A percentile compares a stretch with the other conserved stretches of the same genome.
Evolutionary conservation across 2,113 vertebrate species (phyloP).

Genomic region (Haemorhous mexicanus): DNA sequence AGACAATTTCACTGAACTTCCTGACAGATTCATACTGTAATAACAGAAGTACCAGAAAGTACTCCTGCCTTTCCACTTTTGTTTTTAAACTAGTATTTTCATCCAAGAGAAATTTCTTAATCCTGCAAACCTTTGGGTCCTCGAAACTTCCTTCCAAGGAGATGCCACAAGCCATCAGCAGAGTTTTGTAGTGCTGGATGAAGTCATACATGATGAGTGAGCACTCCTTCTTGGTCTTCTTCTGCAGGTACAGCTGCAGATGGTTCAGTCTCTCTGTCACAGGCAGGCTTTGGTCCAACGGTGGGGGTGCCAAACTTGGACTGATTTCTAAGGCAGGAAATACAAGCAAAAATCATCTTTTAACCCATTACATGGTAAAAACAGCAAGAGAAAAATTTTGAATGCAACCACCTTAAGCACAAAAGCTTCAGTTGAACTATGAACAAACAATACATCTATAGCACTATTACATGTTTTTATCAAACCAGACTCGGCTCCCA

Average conservation of each 20-base stretch:
- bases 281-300: conserved; percentile 82
- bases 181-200: conserved; percentile 87
- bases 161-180: conserved; percentile 86
- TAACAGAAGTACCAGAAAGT: not conserved
- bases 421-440: not conserved
- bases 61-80: not conserved
- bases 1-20: not conserved
- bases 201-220: conserved; percentile 82
- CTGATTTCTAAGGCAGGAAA: conserved; percentile 78
- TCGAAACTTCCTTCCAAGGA: conserved; percentile 85
- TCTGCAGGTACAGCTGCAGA: conserved; percentile 77
- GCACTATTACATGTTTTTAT: not conserved
- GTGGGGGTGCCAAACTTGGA: conserved; percentile 87
- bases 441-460: not conserved
- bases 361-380: not conserved
- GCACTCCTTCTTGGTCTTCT: conserved; percentile 4
- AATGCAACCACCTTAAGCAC: not conserved
- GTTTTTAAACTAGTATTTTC: not conserved
- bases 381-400: not conserved
- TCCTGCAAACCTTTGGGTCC: conserved; percentile 87
- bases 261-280: conserved; percentile 80
- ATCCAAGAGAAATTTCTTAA: not conserved
- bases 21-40: not conserved
- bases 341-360: not conserved
- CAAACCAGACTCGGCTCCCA: not conserved